phyloP scores from a whole-genome alignment of 2,888 invertebrate species.

The Priapulus caudatus region DNA sequence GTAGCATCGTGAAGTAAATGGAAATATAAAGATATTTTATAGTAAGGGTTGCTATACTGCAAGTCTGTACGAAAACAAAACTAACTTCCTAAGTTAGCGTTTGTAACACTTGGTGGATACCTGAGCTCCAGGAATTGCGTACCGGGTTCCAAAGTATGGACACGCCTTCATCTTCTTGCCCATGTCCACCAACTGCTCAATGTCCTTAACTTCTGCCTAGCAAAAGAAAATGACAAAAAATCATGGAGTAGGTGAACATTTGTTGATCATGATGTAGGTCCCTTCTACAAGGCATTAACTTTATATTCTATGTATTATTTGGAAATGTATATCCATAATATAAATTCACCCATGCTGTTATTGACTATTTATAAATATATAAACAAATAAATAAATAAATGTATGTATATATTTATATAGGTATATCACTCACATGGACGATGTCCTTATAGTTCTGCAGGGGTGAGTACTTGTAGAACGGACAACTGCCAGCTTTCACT shows the following conservation, averaged over 20 bases:
- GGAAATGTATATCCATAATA: no score
- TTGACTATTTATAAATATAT: no score
- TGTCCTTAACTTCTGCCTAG: conserved; percentile 56
- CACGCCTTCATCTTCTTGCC: conserved; percentile 65
- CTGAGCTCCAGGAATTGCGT: conserved; percentile 69
- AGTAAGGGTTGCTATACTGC: no score
- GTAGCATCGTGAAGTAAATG: no score
- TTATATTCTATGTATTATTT: no score
- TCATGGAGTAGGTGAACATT: background rate
- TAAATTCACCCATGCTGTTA: no score
- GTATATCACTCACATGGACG: conserved; percentile 27
- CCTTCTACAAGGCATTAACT: background rate
- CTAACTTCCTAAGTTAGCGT: no score
- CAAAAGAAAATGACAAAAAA: conserved; percentile 12
- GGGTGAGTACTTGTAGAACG: conserved; percentile 27
- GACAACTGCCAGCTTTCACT: conserved; percentile 42
- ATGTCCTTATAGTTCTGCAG: conserved; percentile 29
- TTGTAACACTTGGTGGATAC: no score
- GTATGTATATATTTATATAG: no score
- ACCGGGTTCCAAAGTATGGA: conserved; percentile 81
- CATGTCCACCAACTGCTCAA: conserved; percentile 40
- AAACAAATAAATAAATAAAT: no score
- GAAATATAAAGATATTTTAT: no score
- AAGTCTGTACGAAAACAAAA: no score
- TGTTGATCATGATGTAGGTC: background rate